Evolutionary conservation across 2,888 invertebrate species (phyloP), one percentile per base, ranked within the genome.

Genomic region (Hydrotaea diabolus): DNA sequence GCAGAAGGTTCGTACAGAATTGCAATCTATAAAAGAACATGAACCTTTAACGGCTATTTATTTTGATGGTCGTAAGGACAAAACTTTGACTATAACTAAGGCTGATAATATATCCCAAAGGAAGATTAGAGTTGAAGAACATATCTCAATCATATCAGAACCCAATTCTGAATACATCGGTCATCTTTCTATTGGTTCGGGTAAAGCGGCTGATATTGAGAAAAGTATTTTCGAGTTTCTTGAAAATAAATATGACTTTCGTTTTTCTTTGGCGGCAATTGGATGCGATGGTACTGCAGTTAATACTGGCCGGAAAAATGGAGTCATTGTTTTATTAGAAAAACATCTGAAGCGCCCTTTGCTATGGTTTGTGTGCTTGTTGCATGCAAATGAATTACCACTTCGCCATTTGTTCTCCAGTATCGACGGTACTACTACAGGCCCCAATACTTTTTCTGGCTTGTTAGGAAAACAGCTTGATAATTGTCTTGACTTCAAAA

Each of bases 401-500:
- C 39, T 59, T 57, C 59, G 43, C 17, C 55, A 73, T 73, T 31
- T 72, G 55, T 21, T 73, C 39, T 55, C 13, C 17, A 17, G 31
- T 31, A 31, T 31, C 31, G 31, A 31, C 31, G 31, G 46, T 46
- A 71, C 59, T 57, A 73, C 73, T 74, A 46, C 46, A 46, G 46
- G 46, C 46, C 46, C 46, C 46, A 46, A 46, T 46, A 46, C 46
- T 46, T 46, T 46, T 46, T 80, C 82, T 21, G 64, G 83, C 39
- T 13, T 46, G 71, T 57, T 77, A 72, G 73, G 77, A 36, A 83
- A 64, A 77, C 21, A 59, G 39, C 75, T 80, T 23, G 46, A 71
- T 46, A 83, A 72, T 19, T 83, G 69, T 23, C 17, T 75, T n/a
- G 74, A 72, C 59, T 76, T 78, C 39, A 78, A 74, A 49, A 26